Evolutionary conservation across 1,140 invertebrate species (phyloP).

Genomic region (Argopecten irradians): DNA sequence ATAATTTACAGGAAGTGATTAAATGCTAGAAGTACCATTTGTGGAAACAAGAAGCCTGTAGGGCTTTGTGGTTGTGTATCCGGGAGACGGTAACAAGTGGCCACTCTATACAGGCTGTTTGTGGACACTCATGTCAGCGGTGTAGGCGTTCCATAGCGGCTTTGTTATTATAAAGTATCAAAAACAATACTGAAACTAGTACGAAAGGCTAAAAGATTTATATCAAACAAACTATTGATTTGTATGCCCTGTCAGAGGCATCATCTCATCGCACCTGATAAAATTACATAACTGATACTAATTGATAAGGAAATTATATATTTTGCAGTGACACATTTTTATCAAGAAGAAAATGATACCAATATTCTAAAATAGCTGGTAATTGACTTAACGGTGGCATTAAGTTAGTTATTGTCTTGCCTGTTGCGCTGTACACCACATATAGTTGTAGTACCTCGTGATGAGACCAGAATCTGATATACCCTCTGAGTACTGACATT

Average conservation of each 20-base stretch:
- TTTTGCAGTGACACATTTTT: too few relatives aligned
- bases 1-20: neutral
- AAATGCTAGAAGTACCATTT: neutral
- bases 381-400: too few relatives aligned
- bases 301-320: too few relatives aligned
- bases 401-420: too few relatives aligned
- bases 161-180: neutral
- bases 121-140: neutral
- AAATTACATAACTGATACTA: too few relatives aligned
- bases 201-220: neutral
- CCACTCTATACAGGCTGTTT: neutral
- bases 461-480: too few relatives aligned
- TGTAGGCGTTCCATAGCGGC: neutral
- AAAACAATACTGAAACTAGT: neutral
- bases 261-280: neutral
- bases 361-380: too few relatives aligned
- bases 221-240: neutral
- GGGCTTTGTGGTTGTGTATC: neutral
- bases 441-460: too few relatives aligned
- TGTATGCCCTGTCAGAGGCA: neutral
- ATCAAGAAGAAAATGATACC: too few relatives aligned
- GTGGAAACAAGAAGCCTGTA: neutral
- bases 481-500: too few relatives aligned
- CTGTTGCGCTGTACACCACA: too few relatives aligned
- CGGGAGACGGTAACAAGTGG: neutral